A percentile compares a stretch with the other conserved stretches of the same genome.
phyloP scores from a whole-genome alignment of 2,797 vertebrate genomes.

The Denticeps clupeoides region DNA sequence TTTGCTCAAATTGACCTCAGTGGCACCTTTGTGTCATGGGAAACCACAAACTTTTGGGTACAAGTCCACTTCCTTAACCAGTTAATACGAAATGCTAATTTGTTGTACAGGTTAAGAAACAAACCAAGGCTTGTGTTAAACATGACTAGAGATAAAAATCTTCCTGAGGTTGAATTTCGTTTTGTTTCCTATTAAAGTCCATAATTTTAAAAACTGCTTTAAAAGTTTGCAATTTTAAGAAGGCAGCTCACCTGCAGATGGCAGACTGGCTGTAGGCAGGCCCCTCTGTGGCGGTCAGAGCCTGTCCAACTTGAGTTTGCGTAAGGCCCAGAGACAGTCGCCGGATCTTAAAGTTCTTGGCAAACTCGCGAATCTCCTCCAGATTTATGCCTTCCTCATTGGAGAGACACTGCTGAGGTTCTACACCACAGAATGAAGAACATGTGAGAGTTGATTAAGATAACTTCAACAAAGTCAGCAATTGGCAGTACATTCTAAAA shows the following conservation, averaged over 20 bases:
- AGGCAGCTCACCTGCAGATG: constrained; percentile 77
- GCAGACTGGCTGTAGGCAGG: constrained; percentile 96
- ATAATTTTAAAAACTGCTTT: too few species aligned
- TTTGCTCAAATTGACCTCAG: too few species aligned
- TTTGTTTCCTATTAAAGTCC: too few species aligned
- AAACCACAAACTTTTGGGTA: too few species aligned
- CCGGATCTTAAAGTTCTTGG: constrained; percentile 97
- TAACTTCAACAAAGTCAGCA: too few species aligned
- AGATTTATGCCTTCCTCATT: constrained; percentile 90
- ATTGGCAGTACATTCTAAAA: too few species aligned
- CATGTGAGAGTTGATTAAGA: too few species aligned
- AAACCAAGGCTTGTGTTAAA: background rate
- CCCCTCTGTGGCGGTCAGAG: constrained; percentile 88
- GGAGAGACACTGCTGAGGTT: constrained; percentile 63
- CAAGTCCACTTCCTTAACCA: too few species aligned
- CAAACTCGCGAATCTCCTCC: constrained; percentile 96
- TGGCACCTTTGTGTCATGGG: too few species aligned
- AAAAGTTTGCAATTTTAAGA: background rate
- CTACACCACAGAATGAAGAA: too few species aligned
- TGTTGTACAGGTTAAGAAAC: background rate
- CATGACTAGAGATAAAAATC: background rate
- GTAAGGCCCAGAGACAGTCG: constrained; percentile 88
- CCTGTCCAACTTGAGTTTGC: constrained; percentile 96
- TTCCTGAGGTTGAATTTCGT: too few species aligned
- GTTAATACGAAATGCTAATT: too few species aligned